Base-by-base conservation (phyloP, 2,113 vertebrate species). In the Paramormyrops kingsleyae region DNA sequence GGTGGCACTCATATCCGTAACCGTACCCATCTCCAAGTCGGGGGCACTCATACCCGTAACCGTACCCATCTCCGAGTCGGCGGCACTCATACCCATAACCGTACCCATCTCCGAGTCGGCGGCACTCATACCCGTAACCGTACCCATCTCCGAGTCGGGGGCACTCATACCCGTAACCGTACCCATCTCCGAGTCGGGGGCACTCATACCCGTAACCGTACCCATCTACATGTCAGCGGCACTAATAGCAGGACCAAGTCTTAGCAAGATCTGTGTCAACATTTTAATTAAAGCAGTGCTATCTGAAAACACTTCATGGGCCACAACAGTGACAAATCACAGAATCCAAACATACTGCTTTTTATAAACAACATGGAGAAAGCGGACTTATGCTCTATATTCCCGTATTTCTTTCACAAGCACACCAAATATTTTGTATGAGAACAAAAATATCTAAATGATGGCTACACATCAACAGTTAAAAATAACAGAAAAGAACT, bases 381-480 rank as follows among this genome's bases (percentile, higher is more conserved):
- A n/a, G 21, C 46, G 24, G 24, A 31, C 42, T 47, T 66, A 12
- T 15, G 42, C 42, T 88, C 39, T 19, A 24, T 49, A 62, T 59
- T n/a, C 50, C 17, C 39, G 24, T 46, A 44, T 70, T 88, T 21
- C 31, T 44, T 7, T 27, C 21, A 46, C 56, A 70, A 88, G 46
- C 24, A 88, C 35, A 88, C 31, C 15, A 35, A 17, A 42, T 44
- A 21, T 83, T 39, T 83, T 39, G 0, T 44, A 83, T 44, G 17
- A 46, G 8, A 35, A 39, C 44, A 47, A 47, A 44, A 35, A 77
- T 49, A 35, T 19, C 27, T 80, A n/a, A 88, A 90, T 77, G 85
- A 92, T 87, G 87, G 91, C 91, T 91, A 94, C 92, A 93, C 91
- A 85, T 93, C 90, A 92, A 56, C 47, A 77, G 52, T 59, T 39